Evolutionary conservation across 1,140 invertebrate species (phyloP).

Genomic region (Bactericera cockerelli): DNA sequence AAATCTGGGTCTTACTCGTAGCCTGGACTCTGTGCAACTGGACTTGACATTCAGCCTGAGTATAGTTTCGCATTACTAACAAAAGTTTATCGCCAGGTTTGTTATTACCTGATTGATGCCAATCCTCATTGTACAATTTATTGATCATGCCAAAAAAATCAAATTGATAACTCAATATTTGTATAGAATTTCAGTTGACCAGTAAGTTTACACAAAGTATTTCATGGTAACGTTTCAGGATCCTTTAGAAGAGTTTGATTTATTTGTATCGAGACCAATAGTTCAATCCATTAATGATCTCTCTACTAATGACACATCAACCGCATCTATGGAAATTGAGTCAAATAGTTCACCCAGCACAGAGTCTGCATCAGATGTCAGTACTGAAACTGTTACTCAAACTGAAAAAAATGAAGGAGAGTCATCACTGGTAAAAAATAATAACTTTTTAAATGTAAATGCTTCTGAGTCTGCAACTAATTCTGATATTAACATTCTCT

Average conservation of each 20-base stretch:
- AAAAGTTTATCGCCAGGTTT: too few species aligned
- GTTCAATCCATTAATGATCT: conserved; percentile 3
- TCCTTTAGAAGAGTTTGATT: conserved; percentile 4
- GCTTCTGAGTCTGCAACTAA: not conserved
- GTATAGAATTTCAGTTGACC: too few species aligned
- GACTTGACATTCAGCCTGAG: too few species aligned
- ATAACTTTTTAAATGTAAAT: not conserved
- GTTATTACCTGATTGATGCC: too few species aligned
- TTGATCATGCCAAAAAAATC: too few species aligned
- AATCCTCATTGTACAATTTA: too few species aligned
- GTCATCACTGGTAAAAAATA: conserved; percentile 5
- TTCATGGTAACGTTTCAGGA: not conserved
- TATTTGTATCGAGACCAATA: conserved; percentile 1
- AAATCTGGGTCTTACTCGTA: too few species aligned
- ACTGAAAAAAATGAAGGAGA: conserved; percentile 4
- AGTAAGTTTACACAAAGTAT: too few species aligned
- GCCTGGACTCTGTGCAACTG: too few species aligned
- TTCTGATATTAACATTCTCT: not conserved
- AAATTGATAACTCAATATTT: too few species aligned
- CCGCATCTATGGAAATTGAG: not conserved
- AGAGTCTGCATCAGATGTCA: not conserved
- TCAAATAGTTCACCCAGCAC: not conserved
- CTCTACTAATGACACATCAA: not conserved
- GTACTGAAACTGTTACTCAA: not conserved
- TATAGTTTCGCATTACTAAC: too few species aligned